A percentile compares a stretch with the other conserved stretches of the same genome.
These are phyloP conservation scores for Polyommatus iphigenia DNA, from an alignment of 2,888 invertebrate genomes.

Conservation along the genomic window DNA sequence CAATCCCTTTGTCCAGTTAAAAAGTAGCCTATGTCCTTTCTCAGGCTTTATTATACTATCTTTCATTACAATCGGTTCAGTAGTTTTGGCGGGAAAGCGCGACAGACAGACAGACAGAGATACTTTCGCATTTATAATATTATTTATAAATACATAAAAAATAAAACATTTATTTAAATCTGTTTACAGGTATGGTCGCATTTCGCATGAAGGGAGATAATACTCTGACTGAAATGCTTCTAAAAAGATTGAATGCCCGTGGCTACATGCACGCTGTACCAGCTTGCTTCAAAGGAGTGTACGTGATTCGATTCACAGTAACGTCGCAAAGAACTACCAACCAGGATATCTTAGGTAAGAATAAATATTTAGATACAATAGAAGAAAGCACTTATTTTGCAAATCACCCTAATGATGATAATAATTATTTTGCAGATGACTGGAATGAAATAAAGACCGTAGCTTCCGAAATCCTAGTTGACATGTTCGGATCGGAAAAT, in stretches of 20 bases:
- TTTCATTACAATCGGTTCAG: no score
- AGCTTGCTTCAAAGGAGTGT: constrained; percentile 92
- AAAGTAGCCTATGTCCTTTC: no score
- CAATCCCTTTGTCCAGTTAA: no score
- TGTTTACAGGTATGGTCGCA: constrained; percentile 87
- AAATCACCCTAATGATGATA: background rate
- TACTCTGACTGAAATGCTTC: constrained; percentile 90
- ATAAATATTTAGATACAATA: background rate
- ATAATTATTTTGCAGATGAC: constrained; percentile 80
- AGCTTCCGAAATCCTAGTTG: constrained; percentile 83
- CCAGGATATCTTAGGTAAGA: constrained; percentile 83
- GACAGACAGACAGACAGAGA: no score
- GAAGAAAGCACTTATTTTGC: background rate
- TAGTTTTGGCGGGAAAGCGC: no score
- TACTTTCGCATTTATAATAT: no score
- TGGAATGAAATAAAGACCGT: constrained; percentile 92
- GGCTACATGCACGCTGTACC: constrained; percentile 97
- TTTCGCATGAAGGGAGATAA: constrained; percentile 93
- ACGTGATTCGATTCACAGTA: constrained; percentile 96
- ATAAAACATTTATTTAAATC: background rate
- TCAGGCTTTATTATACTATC: no score
- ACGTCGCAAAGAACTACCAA: constrained; percentile 92
- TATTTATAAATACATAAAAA: background rate
- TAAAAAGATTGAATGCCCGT: constrained; percentile 92
- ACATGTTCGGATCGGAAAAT: constrained; percentile 78